Percentiles rank a stretch among this genome's conserved stretches.
These are phyloP conservation scores for Resseliella maxima DNA, from an alignment of 2,888 invertebrate species.

Conservation along the genomic window DNA sequence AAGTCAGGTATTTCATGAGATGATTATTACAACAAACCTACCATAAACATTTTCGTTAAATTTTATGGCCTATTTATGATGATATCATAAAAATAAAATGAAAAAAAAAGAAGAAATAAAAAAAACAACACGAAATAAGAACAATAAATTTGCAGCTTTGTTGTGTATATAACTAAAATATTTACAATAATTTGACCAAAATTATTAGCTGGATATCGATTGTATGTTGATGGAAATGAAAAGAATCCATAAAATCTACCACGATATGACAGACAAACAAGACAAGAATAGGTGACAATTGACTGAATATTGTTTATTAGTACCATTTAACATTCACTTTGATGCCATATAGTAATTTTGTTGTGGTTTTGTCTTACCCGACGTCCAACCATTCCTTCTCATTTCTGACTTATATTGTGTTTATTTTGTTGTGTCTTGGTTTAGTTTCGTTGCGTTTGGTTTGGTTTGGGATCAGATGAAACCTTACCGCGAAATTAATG, in stretches of 20 bases:
- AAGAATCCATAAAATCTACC: not conserved
- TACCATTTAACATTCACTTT: conserved; percentile 31
- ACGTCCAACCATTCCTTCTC: not conserved
- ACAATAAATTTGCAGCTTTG: conserved; percentile 21
- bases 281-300: conserved; percentile 29
- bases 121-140: not conserved
- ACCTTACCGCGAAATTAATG: conserved; percentile 40
- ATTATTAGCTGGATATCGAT: not conserved
- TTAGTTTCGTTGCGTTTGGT: not conserved
- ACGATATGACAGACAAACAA: not conserved
- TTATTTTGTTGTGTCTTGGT: not conserved
- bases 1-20: not conserved
- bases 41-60: not conserved
- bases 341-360: conserved; percentile 27
- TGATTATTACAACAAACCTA: not conserved
- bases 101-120: not conserved
- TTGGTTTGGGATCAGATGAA: not conserved
- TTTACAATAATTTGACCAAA: conserved; percentile 1
- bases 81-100: not conserved
- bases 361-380: not conserved
- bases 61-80: not conserved
- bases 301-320: conserved; percentile 41
- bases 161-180: not conserved
- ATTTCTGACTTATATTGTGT: no score
- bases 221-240: not conserved